These are phyloP conservation scores for Otolemur crassicaudatus DNA, from an alignment of 2,797 vertebrate genomes.

Conservation along the genomic window DNA sequence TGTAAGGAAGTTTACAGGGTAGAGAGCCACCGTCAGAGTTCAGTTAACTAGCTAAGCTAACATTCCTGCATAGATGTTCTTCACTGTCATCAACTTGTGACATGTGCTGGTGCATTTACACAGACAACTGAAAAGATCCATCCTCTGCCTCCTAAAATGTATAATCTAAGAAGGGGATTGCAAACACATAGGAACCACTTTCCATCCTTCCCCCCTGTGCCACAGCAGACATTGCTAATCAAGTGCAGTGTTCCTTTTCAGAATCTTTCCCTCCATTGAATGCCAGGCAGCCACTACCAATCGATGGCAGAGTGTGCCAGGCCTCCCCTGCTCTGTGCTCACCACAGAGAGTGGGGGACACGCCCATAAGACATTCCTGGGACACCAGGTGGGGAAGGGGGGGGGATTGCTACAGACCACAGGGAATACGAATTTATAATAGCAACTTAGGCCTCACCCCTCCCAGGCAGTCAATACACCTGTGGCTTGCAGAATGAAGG, in stretches of 20 bases:
- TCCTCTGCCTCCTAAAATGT: neutral
- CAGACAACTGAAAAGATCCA: neutral
- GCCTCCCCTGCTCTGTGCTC: neutral
- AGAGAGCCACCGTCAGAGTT: neutral
- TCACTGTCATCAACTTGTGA: neutral
- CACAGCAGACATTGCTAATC: neutral
- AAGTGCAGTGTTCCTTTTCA: neutral
- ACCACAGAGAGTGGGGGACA: neutral
- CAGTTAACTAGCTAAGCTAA: neutral
- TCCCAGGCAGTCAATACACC: neutral
- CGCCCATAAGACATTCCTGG: neutral
- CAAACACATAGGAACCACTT: neutral
- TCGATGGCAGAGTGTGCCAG: neutral
- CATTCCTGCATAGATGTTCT: neutral
- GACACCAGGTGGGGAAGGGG: neutral
- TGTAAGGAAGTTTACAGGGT: neutral
- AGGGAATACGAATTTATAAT: neutral
- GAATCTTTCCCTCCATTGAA: neutral
- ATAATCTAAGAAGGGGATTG: neutral
- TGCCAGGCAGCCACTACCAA: neutral
- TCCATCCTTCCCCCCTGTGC: neutral
- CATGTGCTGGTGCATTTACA: neutral
- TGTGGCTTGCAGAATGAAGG: neutral
- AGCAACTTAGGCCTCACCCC: neutral
- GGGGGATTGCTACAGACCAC: neutral